Evolutionary conservation across 2,113 vertebrate genomes (phyloP).

Genomic region (Chrysemys picta): DNA sequence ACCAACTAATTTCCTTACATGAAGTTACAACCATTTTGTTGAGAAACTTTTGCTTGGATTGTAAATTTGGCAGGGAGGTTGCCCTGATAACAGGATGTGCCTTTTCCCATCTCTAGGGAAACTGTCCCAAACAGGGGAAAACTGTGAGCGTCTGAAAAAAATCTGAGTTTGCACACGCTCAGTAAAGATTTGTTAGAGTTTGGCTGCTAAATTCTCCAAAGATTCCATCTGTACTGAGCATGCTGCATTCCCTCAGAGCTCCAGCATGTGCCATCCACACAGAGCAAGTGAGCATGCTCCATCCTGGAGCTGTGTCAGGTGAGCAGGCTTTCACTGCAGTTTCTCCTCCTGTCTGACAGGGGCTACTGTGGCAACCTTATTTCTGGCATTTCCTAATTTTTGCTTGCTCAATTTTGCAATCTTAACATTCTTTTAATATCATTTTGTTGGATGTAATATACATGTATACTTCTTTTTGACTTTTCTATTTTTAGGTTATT

Average conservation of each 20-base stretch:
- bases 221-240: not conserved
- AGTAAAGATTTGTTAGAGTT: not conserved
- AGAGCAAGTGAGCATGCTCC: not conserved
- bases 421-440: not conserved
- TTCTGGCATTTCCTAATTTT: not conserved
- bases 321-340: not conserved
- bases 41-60: not conserved
- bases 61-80: not conserved
- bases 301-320: not conserved
- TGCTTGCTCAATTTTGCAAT: not conserved
- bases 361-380: not conserved
- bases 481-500: not conserved
- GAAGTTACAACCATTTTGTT: not conserved
- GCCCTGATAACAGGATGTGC: not conserved
- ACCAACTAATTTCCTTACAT: not conserved
- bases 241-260: not conserved
- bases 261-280: not conserved
- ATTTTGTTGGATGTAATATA: not conserved
- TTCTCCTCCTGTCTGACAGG: not conserved
- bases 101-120: not conserved
- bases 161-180: fast-evolving
- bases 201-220: not conserved
- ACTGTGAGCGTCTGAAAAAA: not conserved
- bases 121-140: not conserved
- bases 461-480: not conserved